Base-by-base conservation (phyloP, 2,888 invertebrate species). In the Leucophenga maculata region DNA sequence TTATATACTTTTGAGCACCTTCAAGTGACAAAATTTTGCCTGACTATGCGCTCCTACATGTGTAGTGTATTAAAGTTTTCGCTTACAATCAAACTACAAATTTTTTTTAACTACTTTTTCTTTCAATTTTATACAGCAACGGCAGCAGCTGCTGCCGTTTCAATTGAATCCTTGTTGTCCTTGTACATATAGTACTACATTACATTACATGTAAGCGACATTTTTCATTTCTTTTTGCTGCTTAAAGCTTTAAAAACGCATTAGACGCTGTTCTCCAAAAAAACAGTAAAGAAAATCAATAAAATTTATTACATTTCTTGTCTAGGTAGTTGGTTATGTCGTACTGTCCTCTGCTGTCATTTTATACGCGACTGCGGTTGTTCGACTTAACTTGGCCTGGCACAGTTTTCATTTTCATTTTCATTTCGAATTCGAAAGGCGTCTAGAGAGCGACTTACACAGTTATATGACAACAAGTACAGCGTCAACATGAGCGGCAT, bases 361-460 rank as follows among this genome's bases (percentile, higher is more conserved):
- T 70, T 68, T 57, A 66, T 59, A 39, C 20, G 18, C 22, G 26
- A 20, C 64, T 65, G 16, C 32, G 22, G 26, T 66, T 50, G 69
- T 67, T 69, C 44, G 55, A 44, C 48, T 67, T 39, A 39, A 39
- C 39, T 39, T 39, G 39, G 71, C 69, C 74, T 79, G 76, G 73
- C 73, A 78, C 71, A 75, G 78, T 78, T 80, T 79, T 77, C 77
- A 78, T 74, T 80, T 79, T 77, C 77, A 78, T 74, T 76, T 78
- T 75, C 75, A 77, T 75, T 78, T 76, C 67, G 72, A 64, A 67
- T 74, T 70, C 71, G 71, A 75, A 78, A 77, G 39, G 39, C 39
- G 8, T 39, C 8, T 11, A 39, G 11, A 39, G 4, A 39, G 39
- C 39, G 39, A 39, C 48, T 11, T 6, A 50, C 50, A 50, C n/a